phyloP scores from a whole-genome alignment of 2,113 vertebrate genomes.

The Dasyprocta punctata region DNA sequence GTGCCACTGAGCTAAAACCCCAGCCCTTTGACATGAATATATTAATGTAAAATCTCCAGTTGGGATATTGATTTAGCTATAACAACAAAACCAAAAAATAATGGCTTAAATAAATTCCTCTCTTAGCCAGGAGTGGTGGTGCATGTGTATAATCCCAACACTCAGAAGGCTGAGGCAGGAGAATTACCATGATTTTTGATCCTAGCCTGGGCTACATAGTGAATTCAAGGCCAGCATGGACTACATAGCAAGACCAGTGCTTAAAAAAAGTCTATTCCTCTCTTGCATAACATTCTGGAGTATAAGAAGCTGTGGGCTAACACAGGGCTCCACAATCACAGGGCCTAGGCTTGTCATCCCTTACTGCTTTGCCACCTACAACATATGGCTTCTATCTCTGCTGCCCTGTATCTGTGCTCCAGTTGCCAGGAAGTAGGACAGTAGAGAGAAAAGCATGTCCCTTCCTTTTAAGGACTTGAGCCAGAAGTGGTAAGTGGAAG shows the following conservation, averaged over 20 bases:
- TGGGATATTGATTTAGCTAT: conserved; percentile 21
- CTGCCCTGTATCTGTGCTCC: background rate
- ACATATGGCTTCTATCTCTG: background rate
- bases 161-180: background rate
- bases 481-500: background rate
- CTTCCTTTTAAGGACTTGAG: background rate
- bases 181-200: background rate
- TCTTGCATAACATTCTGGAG: background rate
- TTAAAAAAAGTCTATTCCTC: background rate
- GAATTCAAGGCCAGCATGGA: background rate
- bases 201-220: background rate
- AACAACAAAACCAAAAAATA: background rate
- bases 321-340: background rate
- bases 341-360: background rate
- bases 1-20: too few species aligned
- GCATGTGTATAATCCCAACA: background rate
- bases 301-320: background rate
- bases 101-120: background rate
- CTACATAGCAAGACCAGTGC: background rate
- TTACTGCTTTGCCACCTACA: background rate
- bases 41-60: background rate
- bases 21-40: background rate
- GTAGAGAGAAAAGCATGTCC: background rate
- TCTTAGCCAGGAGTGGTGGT: background rate
- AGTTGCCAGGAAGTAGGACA: background rate